Base-by-base conservation (phyloP, 2,113 vertebrate species). In the Hippocampus mohnikei region DNA sequence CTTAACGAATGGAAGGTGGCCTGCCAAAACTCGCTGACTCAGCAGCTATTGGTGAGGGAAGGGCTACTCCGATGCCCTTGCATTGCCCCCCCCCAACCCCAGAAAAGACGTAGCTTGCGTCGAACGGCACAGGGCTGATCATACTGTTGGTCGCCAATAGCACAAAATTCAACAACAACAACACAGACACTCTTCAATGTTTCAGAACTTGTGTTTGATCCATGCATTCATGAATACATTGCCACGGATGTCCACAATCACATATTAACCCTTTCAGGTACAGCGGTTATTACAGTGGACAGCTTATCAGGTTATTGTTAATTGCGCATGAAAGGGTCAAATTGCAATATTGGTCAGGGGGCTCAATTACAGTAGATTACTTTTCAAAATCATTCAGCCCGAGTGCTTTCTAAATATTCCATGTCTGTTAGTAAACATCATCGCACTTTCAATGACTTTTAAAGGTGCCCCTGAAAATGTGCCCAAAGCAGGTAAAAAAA, bases 1-100 rank as follows among this genome's bases (percentile, higher is more conserved):
- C 80, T 87, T 89, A 91, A 91, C 83, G 81, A 91, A 92, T 90
- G 89, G 90, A 84, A 68, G 59, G 53, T 66, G 56, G 79, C 81
- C 80, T 71, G 73, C 46, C 8, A 11, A 74, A 81, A 83, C 73
- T 68, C 48, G 80, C 89, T 91, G 85, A 92, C 85, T 90, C 90
- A 84, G 88, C 89, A 70, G 4, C 12, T 69, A 74, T 37, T 73
- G 71, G 33, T 20, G 23, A 65, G 68, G 74, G 75, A 82, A 74
- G 48, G 75, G 16, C 67, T 5, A 11, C 71, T 79, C 66, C 9
- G 29, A 50, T 29, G 37, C 42, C 74, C 71, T 65, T 50, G 70
- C 72, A 12, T 53, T 5, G 62, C 44, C 65, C 53, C 64, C 21
- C 65, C 50, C 69, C 73, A 33, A 3, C 5, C 33, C 62, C 81